Evolutionary conservation across 2,888 invertebrate genomes (phyloP).

Genomic region (Apomyelois bistriatella): DNA sequence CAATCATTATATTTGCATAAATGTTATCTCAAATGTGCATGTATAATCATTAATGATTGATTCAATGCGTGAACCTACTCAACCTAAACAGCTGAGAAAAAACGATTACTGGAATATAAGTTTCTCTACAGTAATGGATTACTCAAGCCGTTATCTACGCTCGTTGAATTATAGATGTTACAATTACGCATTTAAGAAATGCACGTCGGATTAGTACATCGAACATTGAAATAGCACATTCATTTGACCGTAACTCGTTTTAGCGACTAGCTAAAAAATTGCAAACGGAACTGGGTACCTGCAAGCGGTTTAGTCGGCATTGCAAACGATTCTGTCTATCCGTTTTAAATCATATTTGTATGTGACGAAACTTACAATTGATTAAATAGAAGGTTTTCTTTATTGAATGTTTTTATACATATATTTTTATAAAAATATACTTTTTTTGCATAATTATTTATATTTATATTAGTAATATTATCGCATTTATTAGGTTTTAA

Average conservation of each 20-base stretch:
- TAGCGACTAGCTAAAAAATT: neutral
- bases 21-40: slow-evolving; percentile 28
- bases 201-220: neutral
- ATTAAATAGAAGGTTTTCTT: neutral
- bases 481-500: too few relatives aligned
- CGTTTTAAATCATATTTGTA: neutral
- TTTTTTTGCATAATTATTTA: too few relatives aligned
- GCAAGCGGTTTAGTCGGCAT: neutral
- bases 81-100: neutral
- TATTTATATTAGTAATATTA: too few relatives aligned
- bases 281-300: neutral
- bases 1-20: too few relatives aligned
- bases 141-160: slow-evolving; percentile 8
- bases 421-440: too few relatives aligned
- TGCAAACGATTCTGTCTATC: neutral
- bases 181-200: neutral
- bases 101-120: slow-evolving; percentile 17
- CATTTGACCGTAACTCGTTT: neutral
- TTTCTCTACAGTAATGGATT: neutral
- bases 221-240: slow-evolving; percentile 22
- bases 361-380: neutral
- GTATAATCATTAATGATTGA: neutral
- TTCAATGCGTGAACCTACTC: neutral
- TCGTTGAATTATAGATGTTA: slow-evolving; percentile 18
- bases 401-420: too few relatives aligned